A percentile compares a stretch with the other conserved stretches of the same genome.
Conservation (phyloP, 1,140 invertebrate genomes). For the Leptoteleia sp. region DNA sequence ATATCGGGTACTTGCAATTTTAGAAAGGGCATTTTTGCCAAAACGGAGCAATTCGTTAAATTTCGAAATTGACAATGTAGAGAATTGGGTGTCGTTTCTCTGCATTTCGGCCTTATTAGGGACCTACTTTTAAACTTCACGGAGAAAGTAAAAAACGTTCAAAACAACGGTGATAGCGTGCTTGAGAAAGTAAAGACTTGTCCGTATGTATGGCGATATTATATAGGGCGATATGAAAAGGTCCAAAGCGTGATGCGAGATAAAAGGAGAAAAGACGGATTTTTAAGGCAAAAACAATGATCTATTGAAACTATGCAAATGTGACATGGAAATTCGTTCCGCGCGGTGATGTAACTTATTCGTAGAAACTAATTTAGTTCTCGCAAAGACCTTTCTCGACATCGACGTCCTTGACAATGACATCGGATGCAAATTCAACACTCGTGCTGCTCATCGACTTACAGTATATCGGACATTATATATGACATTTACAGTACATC, state of each 20-base stretch:
- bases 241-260: constrained; percentile 58
- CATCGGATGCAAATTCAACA: constrained; percentile 31
- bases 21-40: too few relatives aligned
- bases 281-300: constrained; percentile 50
- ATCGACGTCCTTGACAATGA: constrained; percentile 49
- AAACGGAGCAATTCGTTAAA: constrained; percentile 20
- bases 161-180: constrained; percentile 72
- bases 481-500: too few relatives aligned
- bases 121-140: constrained; percentile 77
- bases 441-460: background rate
- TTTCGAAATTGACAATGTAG: constrained; percentile 43
- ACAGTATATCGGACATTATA: too few relatives aligned
- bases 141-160: constrained; percentile 78
- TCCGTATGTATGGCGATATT: constrained; percentile 71
- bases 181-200: constrained; percentile 78
- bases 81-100: constrained; percentile 57
- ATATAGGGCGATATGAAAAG: constrained; percentile 70
- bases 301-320: constrained; percentile 47
- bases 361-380: constrained; percentile 20
- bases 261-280: constrained; percentile 42
- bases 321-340: constrained; percentile 5
- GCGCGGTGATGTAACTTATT: constrained; percentile 35
- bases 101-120: constrained; percentile 72
- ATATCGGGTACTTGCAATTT: too few relatives aligned
- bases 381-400: constrained; percentile 21